Percentiles rank a stretch among this genome's conserved stretches.
phyloP scores from a whole-genome alignment of 2,113 vertebrate species.

The Elachura formosa region DNA sequence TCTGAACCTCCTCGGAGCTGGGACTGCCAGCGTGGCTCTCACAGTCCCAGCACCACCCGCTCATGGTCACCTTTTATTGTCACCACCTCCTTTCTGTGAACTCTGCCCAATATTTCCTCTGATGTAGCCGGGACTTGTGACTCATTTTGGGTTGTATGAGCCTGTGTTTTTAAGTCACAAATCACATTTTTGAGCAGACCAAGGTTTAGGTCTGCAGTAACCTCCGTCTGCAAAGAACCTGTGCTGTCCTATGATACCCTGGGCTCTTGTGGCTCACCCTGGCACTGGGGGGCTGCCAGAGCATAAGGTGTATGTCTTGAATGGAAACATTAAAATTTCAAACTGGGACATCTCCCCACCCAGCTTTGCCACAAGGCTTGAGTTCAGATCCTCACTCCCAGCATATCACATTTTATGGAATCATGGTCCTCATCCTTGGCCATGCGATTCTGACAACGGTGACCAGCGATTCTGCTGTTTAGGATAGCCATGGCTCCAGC shows the following conservation, averaged over 20 bases:
- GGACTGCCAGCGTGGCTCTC: rapidly evolving
- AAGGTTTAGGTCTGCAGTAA: background rate
- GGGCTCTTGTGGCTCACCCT: background rate
- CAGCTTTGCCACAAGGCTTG: background rate
- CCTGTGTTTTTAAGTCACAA: background rate
- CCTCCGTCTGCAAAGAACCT: background rate
- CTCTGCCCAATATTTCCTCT: background rate
- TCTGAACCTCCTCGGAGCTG: background rate
- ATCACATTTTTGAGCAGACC: background rate
- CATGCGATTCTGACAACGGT: background rate
- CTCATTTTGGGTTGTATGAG: rapidly evolving
- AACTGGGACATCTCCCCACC: background rate
- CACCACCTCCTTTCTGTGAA: rapidly evolving
- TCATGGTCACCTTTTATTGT: background rate
- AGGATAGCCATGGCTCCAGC: background rate
- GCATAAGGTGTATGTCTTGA: background rate
- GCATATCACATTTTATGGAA: background rate
- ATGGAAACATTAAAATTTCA: background rate
- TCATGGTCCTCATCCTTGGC: rapidly evolving
- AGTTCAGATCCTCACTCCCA: background rate
- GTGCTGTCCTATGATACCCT: background rate
- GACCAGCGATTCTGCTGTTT: background rate
- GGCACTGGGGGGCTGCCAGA: background rate
- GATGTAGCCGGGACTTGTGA: background rate
- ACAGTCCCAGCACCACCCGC: rapidly evolving